These are phyloP conservation scores for Linhomoeus sp. DNA, from an alignment of 2,888 invertebrate genomes.

Conservation along the genomic window DNA sequence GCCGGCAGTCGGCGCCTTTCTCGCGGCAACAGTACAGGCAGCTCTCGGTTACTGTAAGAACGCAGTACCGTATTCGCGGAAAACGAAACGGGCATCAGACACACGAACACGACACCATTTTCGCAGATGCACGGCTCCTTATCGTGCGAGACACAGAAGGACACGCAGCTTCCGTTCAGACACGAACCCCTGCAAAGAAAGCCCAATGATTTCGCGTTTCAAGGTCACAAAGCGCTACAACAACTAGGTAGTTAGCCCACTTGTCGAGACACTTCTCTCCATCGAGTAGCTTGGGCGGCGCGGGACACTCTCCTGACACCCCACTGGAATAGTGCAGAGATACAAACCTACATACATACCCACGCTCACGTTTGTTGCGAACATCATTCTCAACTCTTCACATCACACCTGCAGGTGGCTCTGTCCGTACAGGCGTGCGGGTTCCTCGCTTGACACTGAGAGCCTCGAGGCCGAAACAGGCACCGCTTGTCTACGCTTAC, in stretches of 20 bases:
- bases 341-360: background rate
- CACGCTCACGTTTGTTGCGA: no score
- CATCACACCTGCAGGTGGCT: slow-evolving; percentile 34
- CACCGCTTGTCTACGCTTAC: slow-evolving; percentile 58
- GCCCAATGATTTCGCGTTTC: background rate
- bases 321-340: slow-evolving; percentile 39
- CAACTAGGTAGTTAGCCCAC: slow-evolving; percentile 12
- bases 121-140: slow-evolving; percentile 88
- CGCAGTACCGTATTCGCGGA: no score
- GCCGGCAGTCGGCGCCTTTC: background rate
- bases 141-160: slow-evolving; percentile 82
- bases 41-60: slow-evolving; percentile 55
- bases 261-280: slow-evolving; percentile 64
- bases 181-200: slow-evolving; percentile 52
- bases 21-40: slow-evolving; percentile 72
- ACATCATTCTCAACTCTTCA: no score
- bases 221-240: slow-evolving; percentile 2
- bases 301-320: slow-evolving; percentile 52
- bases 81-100: no score
- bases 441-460: slow-evolving; percentile 59
- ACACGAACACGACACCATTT: no score
- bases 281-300: slow-evolving; percentile 65
- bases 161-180: slow-evolving; percentile 65
- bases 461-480: slow-evolving; percentile 50
- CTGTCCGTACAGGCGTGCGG: slow-evolving; percentile 78